Conservation (phyloP, 2,888 invertebrate species). For the Metacarcinus magister region DNA sequence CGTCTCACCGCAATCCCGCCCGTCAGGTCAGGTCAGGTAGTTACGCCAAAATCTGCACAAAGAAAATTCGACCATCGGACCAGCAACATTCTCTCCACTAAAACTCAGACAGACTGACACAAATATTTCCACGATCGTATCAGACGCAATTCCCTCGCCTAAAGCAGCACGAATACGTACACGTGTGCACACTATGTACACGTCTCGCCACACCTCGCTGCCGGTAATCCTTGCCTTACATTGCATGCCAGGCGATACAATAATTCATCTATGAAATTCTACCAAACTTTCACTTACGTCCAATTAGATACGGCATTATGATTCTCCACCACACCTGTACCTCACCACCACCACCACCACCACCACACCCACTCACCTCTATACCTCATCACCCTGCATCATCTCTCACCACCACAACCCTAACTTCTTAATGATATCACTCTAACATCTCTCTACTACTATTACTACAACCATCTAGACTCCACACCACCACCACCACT, state of each 20-base stretch:
- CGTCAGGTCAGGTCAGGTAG: neutral
- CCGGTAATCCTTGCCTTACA: neutral
- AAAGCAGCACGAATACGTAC: neutral
- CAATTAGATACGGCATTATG: neutral
- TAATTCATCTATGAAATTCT: neutral
- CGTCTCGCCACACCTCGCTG: neutral
- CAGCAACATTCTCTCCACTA: neutral
- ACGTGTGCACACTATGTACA: neutral
- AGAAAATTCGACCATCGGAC: neutral
- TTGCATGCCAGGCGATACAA: neutral
- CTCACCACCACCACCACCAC: neutral
- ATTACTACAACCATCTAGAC: neutral
- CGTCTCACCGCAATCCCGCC: neutral
- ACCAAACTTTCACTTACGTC: conserved; percentile 12
- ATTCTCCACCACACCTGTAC: neutral
- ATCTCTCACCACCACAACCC: neutral
- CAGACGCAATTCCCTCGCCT: conserved; percentile 20
- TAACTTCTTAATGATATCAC: neutral
- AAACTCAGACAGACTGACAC: conserved; percentile 35
- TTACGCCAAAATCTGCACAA: neutral
- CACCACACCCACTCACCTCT: neutral
- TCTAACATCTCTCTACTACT: neutral
- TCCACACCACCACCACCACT: neutral
- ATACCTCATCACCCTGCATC: neutral
- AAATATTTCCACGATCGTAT: neutral